Evolutionary conservation across 1,140 invertebrate species (phyloP).

Genomic region (Drosophila micromelanica): DNA sequence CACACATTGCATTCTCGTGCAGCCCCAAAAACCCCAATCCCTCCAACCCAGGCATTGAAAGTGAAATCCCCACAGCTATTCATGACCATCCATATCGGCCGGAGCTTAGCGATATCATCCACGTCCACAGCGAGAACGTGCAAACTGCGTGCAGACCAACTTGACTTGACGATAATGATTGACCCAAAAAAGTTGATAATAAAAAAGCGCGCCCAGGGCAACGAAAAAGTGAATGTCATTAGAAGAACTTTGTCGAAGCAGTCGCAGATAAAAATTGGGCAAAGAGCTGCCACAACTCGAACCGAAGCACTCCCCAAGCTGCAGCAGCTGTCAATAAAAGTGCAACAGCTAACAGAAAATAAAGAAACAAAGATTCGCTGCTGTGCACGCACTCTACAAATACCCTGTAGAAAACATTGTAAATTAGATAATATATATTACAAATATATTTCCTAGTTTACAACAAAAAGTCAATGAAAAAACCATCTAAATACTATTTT

Average conservation of each 20-base stretch:
- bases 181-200: slow-evolving; percentile 64
- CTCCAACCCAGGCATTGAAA: slow-evolving; percentile 72
- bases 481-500: too few relatives aligned
- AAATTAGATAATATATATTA: too few relatives aligned
- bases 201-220: slow-evolving; percentile 47
- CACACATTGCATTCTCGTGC: neutral
- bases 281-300: slow-evolving; percentile 54
- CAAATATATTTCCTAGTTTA: too few relatives aligned
- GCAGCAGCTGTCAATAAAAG: slow-evolving; percentile 79
- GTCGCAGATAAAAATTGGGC: slow-evolving; percentile 64
- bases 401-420: neutral
- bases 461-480: too few relatives aligned
- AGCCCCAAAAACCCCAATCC: slow-evolving; percentile 68
- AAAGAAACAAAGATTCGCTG: slow-evolving; percentile 18
- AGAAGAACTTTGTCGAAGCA: slow-evolving; percentile 64
- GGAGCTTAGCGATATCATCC: slow-evolving; percentile 56
- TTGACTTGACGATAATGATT: slow-evolving; percentile 80
- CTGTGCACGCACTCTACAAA: neutral
- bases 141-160: slow-evolving; percentile 78
- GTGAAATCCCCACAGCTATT: slow-evolving; percentile 60
- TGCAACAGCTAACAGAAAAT: slow-evolving; percentile 41
- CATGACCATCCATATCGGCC: slow-evolving; percentile 51
- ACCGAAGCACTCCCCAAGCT: slow-evolving; percentile 44
- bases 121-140: slow-evolving; percentile 48
- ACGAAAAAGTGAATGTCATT: slow-evolving; percentile 81